These are phyloP conservation scores for Apis cerana DNA, from an alignment of 1,140 invertebrate species.

Conservation along the genomic window DNA sequence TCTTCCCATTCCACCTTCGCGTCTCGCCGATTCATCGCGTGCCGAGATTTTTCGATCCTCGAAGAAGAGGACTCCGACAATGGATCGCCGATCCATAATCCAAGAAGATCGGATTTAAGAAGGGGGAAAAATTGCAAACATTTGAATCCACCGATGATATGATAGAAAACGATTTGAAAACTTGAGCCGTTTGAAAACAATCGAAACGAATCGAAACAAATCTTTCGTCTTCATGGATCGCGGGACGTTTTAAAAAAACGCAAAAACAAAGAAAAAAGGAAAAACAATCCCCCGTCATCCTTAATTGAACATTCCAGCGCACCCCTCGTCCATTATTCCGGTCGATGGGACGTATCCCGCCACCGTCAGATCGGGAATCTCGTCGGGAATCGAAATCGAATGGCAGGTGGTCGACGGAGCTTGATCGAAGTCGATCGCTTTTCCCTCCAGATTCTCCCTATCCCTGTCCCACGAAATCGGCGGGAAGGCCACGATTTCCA, in stretches of 20 bases:
- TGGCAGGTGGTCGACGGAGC: conserved; percentile 33
- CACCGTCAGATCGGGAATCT: conserved; percentile 39
- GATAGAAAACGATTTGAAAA: no score
- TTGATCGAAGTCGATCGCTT: conserved; percentile 39
- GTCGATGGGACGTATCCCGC: background rate
- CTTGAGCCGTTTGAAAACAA: background rate
- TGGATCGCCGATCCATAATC: no score
- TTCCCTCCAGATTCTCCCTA: conserved; percentile 32
- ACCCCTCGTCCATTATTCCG: background rate
- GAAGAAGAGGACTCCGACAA: no score
- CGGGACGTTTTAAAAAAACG: background rate
- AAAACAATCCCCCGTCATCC: no score
- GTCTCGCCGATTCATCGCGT: background rate
- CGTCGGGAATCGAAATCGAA: conserved; percentile 34
- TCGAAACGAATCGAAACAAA: background rate
- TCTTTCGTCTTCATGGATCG: background rate
- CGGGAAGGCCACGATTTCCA: conserved; percentile 56
- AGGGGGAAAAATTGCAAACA: no score
- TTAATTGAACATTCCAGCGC: background rate
- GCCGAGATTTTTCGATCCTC: background rate
- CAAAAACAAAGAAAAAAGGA: no score
- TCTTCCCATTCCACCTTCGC: background rate
- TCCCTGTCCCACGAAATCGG: conserved; percentile 16
- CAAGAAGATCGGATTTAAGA: no score
- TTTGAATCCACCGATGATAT: no score